Percentiles rank a stretch among this genome's conserved stretches.
Evolutionary conservation across 2,888 invertebrate species (phyloP).

Genomic region (Hemithea aestivaria): DNA sequence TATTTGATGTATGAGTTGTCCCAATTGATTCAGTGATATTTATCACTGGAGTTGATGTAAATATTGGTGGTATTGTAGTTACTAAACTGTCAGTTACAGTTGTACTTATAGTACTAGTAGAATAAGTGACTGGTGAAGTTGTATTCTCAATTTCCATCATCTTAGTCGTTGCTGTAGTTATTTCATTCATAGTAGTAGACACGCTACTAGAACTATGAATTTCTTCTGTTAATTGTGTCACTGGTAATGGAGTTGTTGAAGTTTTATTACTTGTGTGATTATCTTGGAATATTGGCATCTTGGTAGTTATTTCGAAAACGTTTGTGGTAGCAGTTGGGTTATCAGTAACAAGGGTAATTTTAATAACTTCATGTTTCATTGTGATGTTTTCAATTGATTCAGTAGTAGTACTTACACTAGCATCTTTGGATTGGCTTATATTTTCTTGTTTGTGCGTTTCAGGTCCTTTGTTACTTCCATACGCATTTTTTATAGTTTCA

Average conservation of each 20-base stretch:
- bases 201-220: constrained; percentile 12
- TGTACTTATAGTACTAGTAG: constrained; percentile 4
- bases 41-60: constrained; percentile 20
- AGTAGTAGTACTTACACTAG: constrained; percentile 5
- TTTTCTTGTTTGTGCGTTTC: constrained; percentile 4
- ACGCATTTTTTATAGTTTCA: constrained; percentile 28
- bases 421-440: constrained; percentile 8
- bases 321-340: constrained; percentile 35
- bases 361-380: constrained; percentile 42
- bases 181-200: constrained; percentile 12
- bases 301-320: constrained; percentile 53
- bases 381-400: constrained; percentile 20
- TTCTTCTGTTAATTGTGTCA: constrained; percentile 12
- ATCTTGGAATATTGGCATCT: constrained; percentile 43
- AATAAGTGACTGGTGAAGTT: constrained; percentile 3
- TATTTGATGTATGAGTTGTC: constrained; percentile 9
- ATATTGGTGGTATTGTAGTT: constrained; percentile 4
- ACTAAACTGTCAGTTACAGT: background rate
- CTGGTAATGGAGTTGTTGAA: constrained; percentile 11
- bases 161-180: constrained; percentile 15
- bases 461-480: constrained; percentile 2
- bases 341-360: constrained; percentile 47
- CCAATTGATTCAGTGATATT: constrained; percentile 19
- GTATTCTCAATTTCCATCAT: constrained; percentile 4
- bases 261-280: constrained; percentile 17